Evolutionary conservation across 2,113 vertebrate genomes (phyloP).

Genomic region (Hypocryptadius cinnamomeus): DNA sequence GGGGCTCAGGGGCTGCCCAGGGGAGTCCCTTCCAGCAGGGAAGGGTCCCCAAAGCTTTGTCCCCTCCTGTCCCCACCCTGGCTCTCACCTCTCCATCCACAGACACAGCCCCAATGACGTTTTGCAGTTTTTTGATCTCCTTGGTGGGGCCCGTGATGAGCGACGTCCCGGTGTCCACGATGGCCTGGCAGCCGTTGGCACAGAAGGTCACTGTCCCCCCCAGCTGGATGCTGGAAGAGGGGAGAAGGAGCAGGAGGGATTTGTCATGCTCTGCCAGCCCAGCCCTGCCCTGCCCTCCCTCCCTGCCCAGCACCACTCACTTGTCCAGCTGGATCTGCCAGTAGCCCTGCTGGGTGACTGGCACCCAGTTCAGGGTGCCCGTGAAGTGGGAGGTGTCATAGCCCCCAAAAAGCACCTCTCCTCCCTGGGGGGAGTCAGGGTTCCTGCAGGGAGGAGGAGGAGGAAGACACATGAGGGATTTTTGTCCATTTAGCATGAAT

Average conservation of each 20-base stretch:
- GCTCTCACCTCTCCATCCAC: slow-evolving; percentile 53
- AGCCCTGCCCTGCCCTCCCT: neutral
- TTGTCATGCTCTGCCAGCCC: neutral
- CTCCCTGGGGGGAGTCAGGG: slow-evolving; percentile 5
- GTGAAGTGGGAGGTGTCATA: slow-evolving; percentile 67
- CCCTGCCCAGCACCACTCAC: slow-evolving; percentile 44
- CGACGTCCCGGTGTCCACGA: slow-evolving; percentile 76
- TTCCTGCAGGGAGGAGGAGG: slow-evolving; percentile 27
- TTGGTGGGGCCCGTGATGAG: slow-evolving; percentile 62
- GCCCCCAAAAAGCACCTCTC: slow-evolving; percentile 73
- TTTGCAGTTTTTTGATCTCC: slow-evolving; percentile 56
- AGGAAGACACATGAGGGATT: neutral
- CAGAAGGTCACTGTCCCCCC: slow-evolving; percentile 54
- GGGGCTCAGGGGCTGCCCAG: neutral
- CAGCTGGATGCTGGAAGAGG: slow-evolving; percentile 61
- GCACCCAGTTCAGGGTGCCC: slow-evolving; percentile 72
- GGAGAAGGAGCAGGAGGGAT: neutral
- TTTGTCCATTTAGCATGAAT: neutral
- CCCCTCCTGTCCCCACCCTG: neutral
- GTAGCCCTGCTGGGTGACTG: slow-evolving; percentile 71
- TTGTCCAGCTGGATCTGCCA: slow-evolving; percentile 76
- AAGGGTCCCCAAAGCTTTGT: neutral
- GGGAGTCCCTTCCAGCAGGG: fast-evolving
- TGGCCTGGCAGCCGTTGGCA: slow-evolving; percentile 66
- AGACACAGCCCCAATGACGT: slow-evolving; percentile 38